Conservation (phyloP, 2,113 vertebrate genomes). For the Psophia crepitans region DNA sequence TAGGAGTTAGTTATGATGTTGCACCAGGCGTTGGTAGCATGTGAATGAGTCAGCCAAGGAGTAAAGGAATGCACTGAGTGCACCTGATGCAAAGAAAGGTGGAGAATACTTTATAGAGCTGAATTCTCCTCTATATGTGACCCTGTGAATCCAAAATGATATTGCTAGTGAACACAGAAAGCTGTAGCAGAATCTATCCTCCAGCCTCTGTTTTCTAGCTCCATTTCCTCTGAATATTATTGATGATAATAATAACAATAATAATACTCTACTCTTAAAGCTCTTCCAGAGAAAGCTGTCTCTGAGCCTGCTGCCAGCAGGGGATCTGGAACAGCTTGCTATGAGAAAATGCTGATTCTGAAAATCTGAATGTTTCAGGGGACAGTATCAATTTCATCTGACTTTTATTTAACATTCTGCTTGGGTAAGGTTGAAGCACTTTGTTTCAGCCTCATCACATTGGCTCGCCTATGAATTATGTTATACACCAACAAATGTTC, state of each 20-base stretch:
- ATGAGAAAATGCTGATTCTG: constrained; percentile 57
- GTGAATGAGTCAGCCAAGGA: neutral
- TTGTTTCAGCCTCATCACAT: constrained; percentile 13
- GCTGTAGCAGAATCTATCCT: neutral
- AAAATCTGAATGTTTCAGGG: constrained; percentile 34
- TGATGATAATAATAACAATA: constrained; percentile 51
- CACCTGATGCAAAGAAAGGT: neutral
- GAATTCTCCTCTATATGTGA: neutral
- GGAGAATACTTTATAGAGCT: neutral
- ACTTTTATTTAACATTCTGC: constrained; percentile 62
- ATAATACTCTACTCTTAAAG: constrained; percentile 34
- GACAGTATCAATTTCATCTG: constrained; percentile 53
- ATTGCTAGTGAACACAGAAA: neutral
- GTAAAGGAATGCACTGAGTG: neutral
- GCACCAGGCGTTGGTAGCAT: neutral
- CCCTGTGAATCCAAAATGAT: neutral
- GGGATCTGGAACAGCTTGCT: constrained; percentile 30
- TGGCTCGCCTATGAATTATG: neutral
- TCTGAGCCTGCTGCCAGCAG: constrained; percentile 39
- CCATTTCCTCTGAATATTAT: constrained; percentile 33
- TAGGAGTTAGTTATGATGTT: neutral
- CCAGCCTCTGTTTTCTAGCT: constrained; percentile 8
- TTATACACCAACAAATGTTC: neutral
- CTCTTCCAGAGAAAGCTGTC: constrained; percentile 40
- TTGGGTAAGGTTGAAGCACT: constrained; percentile 34